phyloP scores from a whole-genome alignment of 2,888 invertebrate species.

The Agrochola lota region DNA sequence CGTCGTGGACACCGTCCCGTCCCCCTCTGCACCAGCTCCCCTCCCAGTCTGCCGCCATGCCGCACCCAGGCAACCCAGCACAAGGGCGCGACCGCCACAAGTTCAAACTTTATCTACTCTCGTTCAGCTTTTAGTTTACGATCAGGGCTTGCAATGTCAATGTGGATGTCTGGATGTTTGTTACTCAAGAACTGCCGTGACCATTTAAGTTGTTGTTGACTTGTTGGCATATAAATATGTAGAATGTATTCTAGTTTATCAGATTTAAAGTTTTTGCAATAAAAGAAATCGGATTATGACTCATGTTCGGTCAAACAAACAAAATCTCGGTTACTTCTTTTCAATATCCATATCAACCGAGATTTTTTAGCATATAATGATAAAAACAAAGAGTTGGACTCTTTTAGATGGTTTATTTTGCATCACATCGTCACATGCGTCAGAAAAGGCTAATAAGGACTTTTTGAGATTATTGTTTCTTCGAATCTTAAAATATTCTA shows the following conservation, averaged over 20 bases:
- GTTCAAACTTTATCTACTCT: constrained; percentile 51
- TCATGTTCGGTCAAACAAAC: not conserved
- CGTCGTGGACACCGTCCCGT: constrained; percentile 7
- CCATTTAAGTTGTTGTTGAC: not conserved
- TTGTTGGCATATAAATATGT: not conserved
- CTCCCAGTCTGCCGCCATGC: constrained; percentile 21
- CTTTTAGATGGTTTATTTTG: not conserved
- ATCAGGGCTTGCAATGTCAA: constrained; percentile 20
- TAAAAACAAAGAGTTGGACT: not conserved
- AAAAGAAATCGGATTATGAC: not conserved
- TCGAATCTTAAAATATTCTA: not conserved
- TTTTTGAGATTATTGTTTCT: constrained; percentile 6
- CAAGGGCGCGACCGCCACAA: constrained; percentile 55
- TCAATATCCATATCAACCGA: not conserved
- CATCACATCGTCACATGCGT: not conserved
- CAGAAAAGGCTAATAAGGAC: not conserved
- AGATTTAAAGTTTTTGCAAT: constrained; percentile 10
- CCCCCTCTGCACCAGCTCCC: not conserved
- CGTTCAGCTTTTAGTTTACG: constrained; percentile 23
- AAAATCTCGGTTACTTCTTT: not conserved
- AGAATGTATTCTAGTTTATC: not conserved
- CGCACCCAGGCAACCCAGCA: constrained; percentile 46
- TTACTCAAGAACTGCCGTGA: not conserved
- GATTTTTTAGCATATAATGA: no score
- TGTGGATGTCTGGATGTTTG: not conserved